phyloP scores from a whole-genome alignment of 2,113 vertebrate genomes.

The Pipra filicauda region DNA sequence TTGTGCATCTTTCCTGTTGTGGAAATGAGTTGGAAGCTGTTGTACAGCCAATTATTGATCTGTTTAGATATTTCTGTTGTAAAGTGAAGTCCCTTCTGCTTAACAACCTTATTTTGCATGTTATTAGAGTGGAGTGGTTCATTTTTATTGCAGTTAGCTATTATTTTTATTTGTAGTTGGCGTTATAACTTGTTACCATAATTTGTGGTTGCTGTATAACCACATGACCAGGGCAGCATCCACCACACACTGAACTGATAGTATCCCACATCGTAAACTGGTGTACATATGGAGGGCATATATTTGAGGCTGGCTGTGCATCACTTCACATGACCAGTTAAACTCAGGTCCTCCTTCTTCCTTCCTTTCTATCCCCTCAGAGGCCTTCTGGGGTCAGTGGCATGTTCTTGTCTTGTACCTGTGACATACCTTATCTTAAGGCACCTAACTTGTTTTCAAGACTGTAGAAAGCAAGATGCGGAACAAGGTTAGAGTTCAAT shows the following conservation, averaged over 20 bases:
- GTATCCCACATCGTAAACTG: background rate
- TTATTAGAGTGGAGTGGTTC: background rate
- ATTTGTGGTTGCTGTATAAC: background rate
- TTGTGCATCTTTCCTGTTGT: background rate
- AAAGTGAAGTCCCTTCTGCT: background rate
- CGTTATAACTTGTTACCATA: background rate
- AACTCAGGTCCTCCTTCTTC: background rate
- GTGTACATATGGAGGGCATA: rapidly evolving
- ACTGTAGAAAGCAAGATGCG: background rate
- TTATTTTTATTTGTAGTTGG: background rate
- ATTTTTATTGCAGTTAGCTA: background rate
- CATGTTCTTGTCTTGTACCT: background rate
- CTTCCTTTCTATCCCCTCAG: background rate
- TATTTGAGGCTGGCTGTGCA: background rate
- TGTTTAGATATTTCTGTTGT: background rate
- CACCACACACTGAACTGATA: background rate
- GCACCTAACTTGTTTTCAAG: background rate
- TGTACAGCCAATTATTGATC: background rate
- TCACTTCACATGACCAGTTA: background rate
- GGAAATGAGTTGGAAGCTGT: background rate
- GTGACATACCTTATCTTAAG: background rate
- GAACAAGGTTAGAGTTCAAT: background rate
- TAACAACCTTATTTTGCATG: background rate
- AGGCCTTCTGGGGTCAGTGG: background rate
- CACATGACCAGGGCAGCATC: background rate